A percentile compares a stretch with the other conserved stretches of the same genome.
phyloP scores from a whole-genome alignment of 1,140 invertebrate genomes.

The Lanistes nyassanus region DNA sequence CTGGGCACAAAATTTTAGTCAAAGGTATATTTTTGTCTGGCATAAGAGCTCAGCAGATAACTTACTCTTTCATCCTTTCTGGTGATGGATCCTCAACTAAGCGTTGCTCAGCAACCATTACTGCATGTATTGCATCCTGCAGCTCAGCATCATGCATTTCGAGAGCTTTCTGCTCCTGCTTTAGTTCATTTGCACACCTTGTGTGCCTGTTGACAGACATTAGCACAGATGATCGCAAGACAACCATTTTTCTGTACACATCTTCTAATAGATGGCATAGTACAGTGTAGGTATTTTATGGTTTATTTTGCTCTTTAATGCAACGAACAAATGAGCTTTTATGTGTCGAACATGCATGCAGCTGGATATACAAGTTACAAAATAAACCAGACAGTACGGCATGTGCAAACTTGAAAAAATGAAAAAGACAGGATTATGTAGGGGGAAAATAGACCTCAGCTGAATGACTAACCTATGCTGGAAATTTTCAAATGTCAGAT shows the following conservation, averaged over 20 bases:
- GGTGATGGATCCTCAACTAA: not conserved
- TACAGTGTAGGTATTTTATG: too few relatives aligned
- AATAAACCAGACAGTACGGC: not conserved
- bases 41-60: too few relatives aligned
- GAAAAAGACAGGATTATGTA: not conserved
- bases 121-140: slow-evolving; percentile 7
- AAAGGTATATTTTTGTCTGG: too few relatives aligned
- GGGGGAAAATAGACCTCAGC: too few relatives aligned
- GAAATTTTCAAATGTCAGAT: slow-evolving; percentile 78
- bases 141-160: slow-evolving; percentile 23
- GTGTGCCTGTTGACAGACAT: slow-evolving; percentile 15
- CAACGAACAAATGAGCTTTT: not conserved
- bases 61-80: slow-evolving; percentile 19
- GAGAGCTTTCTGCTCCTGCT: slow-evolving; percentile 22
- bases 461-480: slow-evolving; percentile 55
- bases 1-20: too few relatives aligned
- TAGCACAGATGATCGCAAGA: too few relatives aligned
- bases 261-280: too few relatives aligned
- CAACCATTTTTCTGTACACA: too few relatives aligned
- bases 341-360: not conserved
- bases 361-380: not conserved
- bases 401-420: not conserved
- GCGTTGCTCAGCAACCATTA: not conserved
- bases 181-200: slow-evolving; percentile 21
- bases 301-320: not conserved